Base-by-base conservation (phyloP, 2,888 invertebrate genomes). In the Chaetoderma sp. region DNA sequence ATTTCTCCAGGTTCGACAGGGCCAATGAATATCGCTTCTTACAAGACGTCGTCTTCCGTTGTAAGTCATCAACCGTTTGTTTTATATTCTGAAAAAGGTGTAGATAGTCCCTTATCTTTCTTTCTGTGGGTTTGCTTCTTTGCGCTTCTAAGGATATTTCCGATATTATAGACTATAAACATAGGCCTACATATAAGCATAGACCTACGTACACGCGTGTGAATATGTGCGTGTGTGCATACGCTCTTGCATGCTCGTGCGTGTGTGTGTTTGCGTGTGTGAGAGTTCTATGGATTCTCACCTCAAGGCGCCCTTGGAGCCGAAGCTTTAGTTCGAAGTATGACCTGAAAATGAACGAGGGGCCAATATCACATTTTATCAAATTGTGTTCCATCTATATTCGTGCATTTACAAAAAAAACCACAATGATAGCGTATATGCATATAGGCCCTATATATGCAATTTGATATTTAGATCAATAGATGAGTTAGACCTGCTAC, bases 241-340 rank as follows among this genome's bases (percentile, higher is more conserved):
- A 8, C n/a, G 21, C 21, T 13, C 8, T n/a, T n/a, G n/a, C 6
- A 13, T 6, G n/a, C n/a, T n/a, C n/a, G n/a, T n/a, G n/a, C n/a
- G n/a, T n/a, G n/a, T n/a, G n/a, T n/a, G n/a, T n/a, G n/a, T n/a
- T n/a, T n/a, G n/a, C n/a, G n/a, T n/a, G n/a, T n/a, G n/a, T n/a
- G n/a, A n/a, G n/a, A n/a, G n/a, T n/a, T n/a, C n/a, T n/a, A n/a
- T n/a, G 21, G 4, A 28, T 27, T 6, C 47, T 49, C 2, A 93
- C 92, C 78, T 92, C 92, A 62, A 96, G 86, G 83, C 94, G 94
- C 78, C 93, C 92, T 83, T 96, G 93, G 76, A 95, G 94, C 16
- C 93, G 89, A 80, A 92, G 91, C 87, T 94, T 95, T 85, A 95
- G 92, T 71, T 96, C 96, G 82, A 96, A 96, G 86, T 96, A 97